Base-by-base conservation (phyloP, 92 coral and sea anemone genomes). In the Palythoa grandiflora region DNA sequence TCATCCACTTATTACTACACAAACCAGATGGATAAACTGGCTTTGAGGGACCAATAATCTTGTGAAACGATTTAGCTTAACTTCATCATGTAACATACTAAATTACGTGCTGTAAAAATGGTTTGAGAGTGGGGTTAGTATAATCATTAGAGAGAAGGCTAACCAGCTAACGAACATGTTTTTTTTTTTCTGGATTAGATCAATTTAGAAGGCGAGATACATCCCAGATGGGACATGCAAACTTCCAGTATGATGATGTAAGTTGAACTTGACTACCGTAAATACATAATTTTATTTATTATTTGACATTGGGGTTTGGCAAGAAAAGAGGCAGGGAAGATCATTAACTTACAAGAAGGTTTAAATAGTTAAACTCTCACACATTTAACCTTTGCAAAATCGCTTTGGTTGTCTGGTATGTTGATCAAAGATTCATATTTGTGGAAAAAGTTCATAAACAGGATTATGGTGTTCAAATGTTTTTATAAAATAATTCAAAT, bases 171-270 rank as follows among this genome's bases (percentile, higher is more conserved):
- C 9, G 8, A 52, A 48, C 38, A 19, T 52, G 44, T 5, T 1
- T 74, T 74, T 1, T 74, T 74, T 74, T 14, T 19, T 61, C 13
- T 44, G 79, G 20, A 13, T 75, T 10, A 94, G 98, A 97, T 77
- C 98, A 97, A 52, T 97, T 97, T 75, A 89, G 96, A 84, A 86
- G 97, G 21, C 94, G 99, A 14, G 99, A 97, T 68, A 66, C 93
- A 19, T 9, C 93, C 0, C 93, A 90, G 48, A 93, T 80, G 40
- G 99, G 99, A 7, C 28, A 57, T 73, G 99, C 99, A 11, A 92
- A 81, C 38, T 97, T 97, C 72, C 92, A 85, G 70, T 97, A 95
- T 70, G 99, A 97, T 55, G 99, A 97, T 84, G 99, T 97, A 91
- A 87, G 98, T 90, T 61, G 72, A 90, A 36, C 9, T 35, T 28